Percentiles rank a stretch among this genome's conserved stretches.
Evolutionary conservation across 2,113 vertebrate genomes (phyloP).

Genomic region (Vulpes ferrilata): DNA sequence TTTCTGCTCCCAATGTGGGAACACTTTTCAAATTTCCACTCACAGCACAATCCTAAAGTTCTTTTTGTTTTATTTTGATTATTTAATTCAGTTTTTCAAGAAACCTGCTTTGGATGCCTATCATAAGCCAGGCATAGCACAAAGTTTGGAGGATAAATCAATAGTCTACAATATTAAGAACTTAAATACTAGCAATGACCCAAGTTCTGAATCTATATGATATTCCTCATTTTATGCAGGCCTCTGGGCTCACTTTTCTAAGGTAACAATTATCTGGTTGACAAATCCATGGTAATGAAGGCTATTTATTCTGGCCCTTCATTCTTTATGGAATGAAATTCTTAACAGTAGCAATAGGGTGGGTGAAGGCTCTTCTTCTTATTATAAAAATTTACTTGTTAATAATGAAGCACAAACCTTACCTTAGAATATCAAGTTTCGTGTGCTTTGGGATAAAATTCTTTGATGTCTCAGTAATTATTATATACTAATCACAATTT

Average conservation of each 20-base stretch:
- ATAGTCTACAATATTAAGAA: neutral
- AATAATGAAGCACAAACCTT: neutral
- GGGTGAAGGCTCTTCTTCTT: neutral
- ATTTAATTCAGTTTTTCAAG: neutral
- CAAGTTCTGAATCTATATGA: neutral
- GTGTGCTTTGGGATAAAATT: neutral
- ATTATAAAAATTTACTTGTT: neutral
- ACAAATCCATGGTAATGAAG: neutral
- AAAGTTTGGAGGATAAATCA: neutral
- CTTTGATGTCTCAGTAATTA: neutral
- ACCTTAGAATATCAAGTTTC: neutral
- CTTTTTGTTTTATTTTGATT: neutral
- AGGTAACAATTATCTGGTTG: neutral
- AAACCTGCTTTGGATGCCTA: rapidly evolving
- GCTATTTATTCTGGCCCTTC: neutral
- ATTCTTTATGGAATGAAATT: neutral
- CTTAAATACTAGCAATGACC: neutral
- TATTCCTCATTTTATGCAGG: neutral
- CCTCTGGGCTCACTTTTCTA: neutral
- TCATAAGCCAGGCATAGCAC: neutral
- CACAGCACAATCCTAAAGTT: neutral
- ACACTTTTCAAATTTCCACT: neutral
- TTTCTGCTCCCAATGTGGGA: neutral
- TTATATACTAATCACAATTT: neutral
- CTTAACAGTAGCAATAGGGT: neutral